These are phyloP conservation scores for Perccottus glenii DNA, from an alignment of 2,113 vertebrate species.

Conservation along the genomic window DNA sequence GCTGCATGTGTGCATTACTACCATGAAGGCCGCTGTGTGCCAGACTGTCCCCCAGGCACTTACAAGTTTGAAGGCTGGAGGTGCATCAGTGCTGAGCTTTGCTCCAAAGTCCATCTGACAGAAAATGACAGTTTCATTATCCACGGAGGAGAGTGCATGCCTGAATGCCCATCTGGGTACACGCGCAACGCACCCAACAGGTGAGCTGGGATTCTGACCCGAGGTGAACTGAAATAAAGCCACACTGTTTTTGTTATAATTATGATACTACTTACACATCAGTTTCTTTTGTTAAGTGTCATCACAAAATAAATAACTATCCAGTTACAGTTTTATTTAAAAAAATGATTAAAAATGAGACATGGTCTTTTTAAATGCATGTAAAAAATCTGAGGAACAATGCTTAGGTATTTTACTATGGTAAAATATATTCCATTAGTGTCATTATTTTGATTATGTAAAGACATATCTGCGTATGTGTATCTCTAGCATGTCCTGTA, in stretches of 20 bases:
- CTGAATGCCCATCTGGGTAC: constrained; percentile 91
- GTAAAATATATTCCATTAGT: constrained; percentile 3
- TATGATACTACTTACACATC: background rate
- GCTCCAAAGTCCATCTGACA: constrained; percentile 82
- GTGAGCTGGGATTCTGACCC: constrained; percentile 35
- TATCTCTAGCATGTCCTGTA: constrained; percentile 89
- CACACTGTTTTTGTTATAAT: background rate
- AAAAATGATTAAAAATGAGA: background rate
- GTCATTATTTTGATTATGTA: too few species aligned
- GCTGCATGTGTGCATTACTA: constrained; percentile 92
- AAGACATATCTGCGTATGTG: constrained; percentile 33
- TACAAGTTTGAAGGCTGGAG: constrained; percentile 97
- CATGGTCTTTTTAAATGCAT: constrained; percentile 13
- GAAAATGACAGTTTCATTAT: constrained; percentile 88
- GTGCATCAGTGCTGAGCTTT: constrained; percentile 89
- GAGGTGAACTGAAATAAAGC: background rate
- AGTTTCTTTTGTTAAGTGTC: constrained; percentile 6
- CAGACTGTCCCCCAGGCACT: constrained; percentile 87
- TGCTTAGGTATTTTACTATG: background rate
- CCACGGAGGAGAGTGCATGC: constrained; percentile 91
- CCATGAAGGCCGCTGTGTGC: constrained; percentile 87
- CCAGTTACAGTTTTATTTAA: background rate
- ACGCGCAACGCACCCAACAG: constrained; percentile 80
- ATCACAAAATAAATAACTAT: background rate
- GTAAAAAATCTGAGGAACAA: constrained; percentile 4